Evolutionary conservation across 2,113 vertebrate species (phyloP), one percentile per base, ranked within the genome.

Genomic region (Ctenomys sociabilis): DNA sequence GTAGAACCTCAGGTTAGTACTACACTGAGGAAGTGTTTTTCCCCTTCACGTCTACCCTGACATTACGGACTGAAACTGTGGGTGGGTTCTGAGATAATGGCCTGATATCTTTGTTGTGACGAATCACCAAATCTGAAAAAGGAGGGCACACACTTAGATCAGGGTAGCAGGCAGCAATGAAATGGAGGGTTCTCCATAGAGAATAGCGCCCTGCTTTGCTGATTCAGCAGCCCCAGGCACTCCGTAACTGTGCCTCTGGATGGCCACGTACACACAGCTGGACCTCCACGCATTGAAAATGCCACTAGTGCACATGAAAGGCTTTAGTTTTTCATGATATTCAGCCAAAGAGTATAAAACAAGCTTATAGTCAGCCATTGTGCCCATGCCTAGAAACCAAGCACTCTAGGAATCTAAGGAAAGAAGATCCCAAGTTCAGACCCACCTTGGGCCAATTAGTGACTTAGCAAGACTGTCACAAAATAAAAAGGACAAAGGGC

Each of bases 31-130:
- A 17, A 72, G 4, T 57, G 77, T 66, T 16, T 1, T 43, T 64
- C 19, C 26, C 16, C 37, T 87, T 73, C 24, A 4, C 4, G 4
- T 70, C 7, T 7, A 21, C 68, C 88, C 66, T 26, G 21, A 30
- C 22, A 26, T 37, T 35, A 40, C 0, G 12, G 52, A 70, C 7
- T 61, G 7, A n/a, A 68, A 49, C 32, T 5, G 10, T 11, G 32
- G n/a, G 21, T 37, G 30, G 0, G 43, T 59, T 88, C 94, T 87
- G 21, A 73, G 57, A 40, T 16, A 21, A 43, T 81, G 40, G 59
- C 63, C 49, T 97, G 21, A 52, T 21, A 85, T 75, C 92, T 68
- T 49, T 94, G 37, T 84, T 92, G 5, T 90, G 73, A 63, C 22
- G 49, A 37, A 40, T 82, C 37, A 72, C 19, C 61, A 63, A n/a